Base-by-base conservation (phyloP, 64 coral and sea anemone genomes). In the Platygyra sinensis region DNA sequence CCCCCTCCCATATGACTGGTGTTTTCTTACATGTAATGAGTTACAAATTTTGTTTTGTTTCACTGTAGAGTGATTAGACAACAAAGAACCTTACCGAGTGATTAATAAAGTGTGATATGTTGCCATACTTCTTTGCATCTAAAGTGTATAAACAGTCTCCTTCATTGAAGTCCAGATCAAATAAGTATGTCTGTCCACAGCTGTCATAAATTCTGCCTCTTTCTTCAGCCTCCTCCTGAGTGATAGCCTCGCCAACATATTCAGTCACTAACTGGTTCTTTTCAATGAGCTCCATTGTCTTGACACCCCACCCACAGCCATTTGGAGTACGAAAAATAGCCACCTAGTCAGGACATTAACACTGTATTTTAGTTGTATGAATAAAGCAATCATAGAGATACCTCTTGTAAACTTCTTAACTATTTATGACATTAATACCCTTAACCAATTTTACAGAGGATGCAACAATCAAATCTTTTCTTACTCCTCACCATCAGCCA, bases 111-210 rank as follows among this genome's bases (percentile, higher is more conserved):
- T 99, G 97, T 12, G 97, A 95, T 28, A 99, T 91, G 76, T 99
- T 99, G 6, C 97, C 97, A 94, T 80, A 99, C 16, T 69, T 95
- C 62, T 95, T 96, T 2, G 97, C 97, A 96, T 99, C 97, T 62
- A 99, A 86, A 39, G 97, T 99, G 76, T 96, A 99, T 22, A 94
- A 76, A 74, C 94, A 95, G 24, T 99, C 94, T 13, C 91, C 97
- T 16, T 99, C 94, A 67, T 99, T 99, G 76, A 93, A 99, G 71
- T 99, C 97, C 54, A 99, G 77, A 84, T 99, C 97, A 93, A 99
- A 99, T 69, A 99, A 80, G 88, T 99, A 99, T 2, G 97, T 99
- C 69, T 93, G 90, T 6, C 97, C 97, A 38, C 93, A 86, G 52
- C 90, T 67, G 36, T 99, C 97, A 86, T 99, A 99, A 29, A 91